Conservation (phyloP, 2,888 invertebrate genomes). For the Cataglyphis livida region DNA sequence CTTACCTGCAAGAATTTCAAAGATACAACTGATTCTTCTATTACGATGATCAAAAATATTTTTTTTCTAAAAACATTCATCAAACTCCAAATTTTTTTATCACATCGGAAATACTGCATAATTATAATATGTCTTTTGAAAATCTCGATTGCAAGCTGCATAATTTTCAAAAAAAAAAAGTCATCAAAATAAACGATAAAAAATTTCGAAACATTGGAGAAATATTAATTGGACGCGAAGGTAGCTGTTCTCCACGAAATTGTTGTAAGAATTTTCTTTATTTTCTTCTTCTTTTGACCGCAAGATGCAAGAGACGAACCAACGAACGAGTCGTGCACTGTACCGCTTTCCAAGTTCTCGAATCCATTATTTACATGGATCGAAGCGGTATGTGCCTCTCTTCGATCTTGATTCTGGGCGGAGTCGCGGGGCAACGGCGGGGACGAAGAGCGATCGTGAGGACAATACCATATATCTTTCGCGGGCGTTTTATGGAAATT, state of each 20-base stretch:
- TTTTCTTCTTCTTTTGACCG: not conserved
- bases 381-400: constrained; percentile 72
- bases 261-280: not conserved
- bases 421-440: constrained; percentile 70
- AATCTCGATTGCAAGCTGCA: not conserved
- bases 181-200: not conserved
- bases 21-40: not conserved
- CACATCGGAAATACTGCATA: not conserved
- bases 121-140: not conserved
- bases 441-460: constrained; percentile 59
- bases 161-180: not conserved
- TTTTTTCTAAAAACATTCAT: not conserved
- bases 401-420: constrained; percentile 78
- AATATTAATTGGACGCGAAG: not conserved
- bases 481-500: constrained; percentile 84
- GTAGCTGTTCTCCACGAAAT: not conserved
- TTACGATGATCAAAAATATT: too few relatives aligned
- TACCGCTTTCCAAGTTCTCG: constrained; percentile 28
- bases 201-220: not conserved
- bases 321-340: constrained; percentile 37
- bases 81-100: not conserved
- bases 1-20: not conserved
- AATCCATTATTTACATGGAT: constrained; percentile 80
- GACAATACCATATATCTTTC: constrained; percentile 75
- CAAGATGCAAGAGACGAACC: constrained; percentile 29